Evolutionary conservation across 1,140 invertebrate species (phyloP).

Genomic region (Rhyacophila brunnea): DNA sequence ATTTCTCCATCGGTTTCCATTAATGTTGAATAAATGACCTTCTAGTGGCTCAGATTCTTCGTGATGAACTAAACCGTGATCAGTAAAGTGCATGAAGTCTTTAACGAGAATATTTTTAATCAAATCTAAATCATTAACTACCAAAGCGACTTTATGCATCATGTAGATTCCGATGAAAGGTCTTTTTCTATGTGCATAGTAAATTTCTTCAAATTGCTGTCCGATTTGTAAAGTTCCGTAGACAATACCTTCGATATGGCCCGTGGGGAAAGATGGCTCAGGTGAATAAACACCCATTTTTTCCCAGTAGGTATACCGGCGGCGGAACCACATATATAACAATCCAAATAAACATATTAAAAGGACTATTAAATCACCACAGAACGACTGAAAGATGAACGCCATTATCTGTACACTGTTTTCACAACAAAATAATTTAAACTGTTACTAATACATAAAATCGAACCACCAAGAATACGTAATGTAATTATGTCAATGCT

Average conservation of each 20-base stretch:
- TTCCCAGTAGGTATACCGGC: constrained; percentile 48
- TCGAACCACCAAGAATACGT: no score
- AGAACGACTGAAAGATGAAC: constrained; percentile 3
- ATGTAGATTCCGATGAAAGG: constrained; percentile 49
- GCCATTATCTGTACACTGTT: constrained; percentile 1
- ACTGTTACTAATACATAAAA: no score
- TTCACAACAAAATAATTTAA: no score
- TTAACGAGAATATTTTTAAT: constrained; percentile 53
- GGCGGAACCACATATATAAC: constrained; percentile 44
- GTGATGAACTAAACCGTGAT: constrained; percentile 51
- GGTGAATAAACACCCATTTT: constrained; percentile 44
- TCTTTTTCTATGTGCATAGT: constrained; percentile 43
- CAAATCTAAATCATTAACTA: constrained; percentile 54
- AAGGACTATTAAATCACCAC: constrained; percentile 11
- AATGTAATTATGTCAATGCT: no score
- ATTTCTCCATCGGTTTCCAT: constrained; percentile 51
- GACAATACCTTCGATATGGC: constrained; percentile 50
- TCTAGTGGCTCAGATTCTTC: constrained; percentile 54
- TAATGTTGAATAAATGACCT: constrained; percentile 52
- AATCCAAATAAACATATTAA: constrained; percentile 1
- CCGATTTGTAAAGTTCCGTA: constrained; percentile 42
- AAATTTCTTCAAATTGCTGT: constrained; percentile 44
- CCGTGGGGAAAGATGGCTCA: constrained; percentile 48
- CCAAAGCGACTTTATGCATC: constrained; percentile 44
- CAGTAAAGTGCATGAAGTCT: constrained; percentile 55